A percentile compares a stretch with the other conserved stretches of the same genome.
These are phyloP conservation scores for Eulemur rufifrons DNA, from an alignment of 2,113 vertebrate species.

Conservation along the genomic window DNA sequence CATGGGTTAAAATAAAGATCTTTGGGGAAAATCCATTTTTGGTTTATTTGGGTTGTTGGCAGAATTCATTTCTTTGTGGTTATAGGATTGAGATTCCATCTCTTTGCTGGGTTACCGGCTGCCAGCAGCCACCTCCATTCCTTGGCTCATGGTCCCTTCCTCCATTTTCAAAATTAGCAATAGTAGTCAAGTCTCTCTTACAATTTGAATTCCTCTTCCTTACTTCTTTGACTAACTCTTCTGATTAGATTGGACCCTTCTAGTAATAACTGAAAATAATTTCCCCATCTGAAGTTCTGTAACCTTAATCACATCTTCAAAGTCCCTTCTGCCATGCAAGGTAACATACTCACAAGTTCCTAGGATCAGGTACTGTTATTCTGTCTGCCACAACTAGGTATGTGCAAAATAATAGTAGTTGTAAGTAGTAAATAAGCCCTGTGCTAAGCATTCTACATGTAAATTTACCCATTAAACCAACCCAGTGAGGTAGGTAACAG, in stretches of 20 bases:
- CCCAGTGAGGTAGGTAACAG: neutral
- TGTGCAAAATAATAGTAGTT: neutral
- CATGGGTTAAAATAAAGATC: neutral
- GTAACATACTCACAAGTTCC: neutral
- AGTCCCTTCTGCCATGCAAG: neutral
- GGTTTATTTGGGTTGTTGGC: neutral
- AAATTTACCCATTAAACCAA: neutral
- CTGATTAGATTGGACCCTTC: neutral
- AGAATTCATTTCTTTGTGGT: neutral
- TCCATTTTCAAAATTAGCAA: neutral
- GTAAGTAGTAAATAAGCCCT: neutral
- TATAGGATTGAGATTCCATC: neutral
- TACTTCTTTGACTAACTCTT: neutral
- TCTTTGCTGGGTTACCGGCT: neutral
- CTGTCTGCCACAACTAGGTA: neutral
- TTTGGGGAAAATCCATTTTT: neutral
- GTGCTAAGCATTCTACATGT: neutral
- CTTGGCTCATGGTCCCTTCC: neutral
- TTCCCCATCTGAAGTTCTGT: neutral
- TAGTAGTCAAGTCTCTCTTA: neutral
- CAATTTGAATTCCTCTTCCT: neutral
- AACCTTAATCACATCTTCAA: neutral
- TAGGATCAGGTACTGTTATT: neutral
- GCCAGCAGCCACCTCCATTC: neutral
- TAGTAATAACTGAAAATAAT: neutral